phyloP scores from a whole-genome alignment of 2,113 vertebrate species.

The Sclerurus mexicanus region DNA sequence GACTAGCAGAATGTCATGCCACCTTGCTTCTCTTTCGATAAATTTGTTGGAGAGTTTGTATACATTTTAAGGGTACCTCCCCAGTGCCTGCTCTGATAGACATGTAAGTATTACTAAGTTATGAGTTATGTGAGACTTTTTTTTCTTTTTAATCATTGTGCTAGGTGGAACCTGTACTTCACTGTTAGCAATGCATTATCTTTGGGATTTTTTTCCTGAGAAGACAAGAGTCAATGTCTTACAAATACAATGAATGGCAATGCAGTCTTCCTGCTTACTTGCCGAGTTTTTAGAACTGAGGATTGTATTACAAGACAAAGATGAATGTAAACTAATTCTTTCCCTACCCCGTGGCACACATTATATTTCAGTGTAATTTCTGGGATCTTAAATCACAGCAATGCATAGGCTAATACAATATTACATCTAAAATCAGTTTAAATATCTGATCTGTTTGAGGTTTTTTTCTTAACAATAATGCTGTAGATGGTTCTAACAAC shows the following conservation, averaged over 20 bases:
- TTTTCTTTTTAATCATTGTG: neutral
- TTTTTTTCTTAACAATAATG: conserved; percentile 61
- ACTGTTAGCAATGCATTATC: conserved; percentile 59
- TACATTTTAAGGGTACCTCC: conserved; percentile 18
- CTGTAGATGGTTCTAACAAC: conserved; percentile 1
- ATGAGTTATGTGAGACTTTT: neutral
- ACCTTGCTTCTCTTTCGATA: conserved; percentile 6
- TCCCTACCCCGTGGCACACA: conserved; percentile 21
- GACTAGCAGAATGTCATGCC: conserved; percentile 33
- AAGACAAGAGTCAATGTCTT: conserved; percentile 67
- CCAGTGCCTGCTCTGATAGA: conserved; percentile 58
- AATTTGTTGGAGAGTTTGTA: neutral
- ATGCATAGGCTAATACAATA: neutral
- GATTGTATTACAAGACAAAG: conserved; percentile 93
- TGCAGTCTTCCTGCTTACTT: conserved; percentile 85
- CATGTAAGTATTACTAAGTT: conserved; percentile 35
- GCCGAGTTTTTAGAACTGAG: conserved; percentile 74
- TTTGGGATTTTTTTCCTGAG: conserved; percentile 34
- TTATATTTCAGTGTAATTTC: conserved; percentile 63
- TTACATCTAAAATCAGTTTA: conserved; percentile 67
- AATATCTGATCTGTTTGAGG: conserved; percentile 43
- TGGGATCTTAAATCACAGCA: conserved; percentile 39
- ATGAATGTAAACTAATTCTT: conserved; percentile 90
- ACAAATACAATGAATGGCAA: conserved; percentile 60
- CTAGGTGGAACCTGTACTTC: conserved; percentile 54